Base-by-base conservation (phyloP, 92 coral and sea anemone genomes). In the Phenganax subtilis region DNA sequence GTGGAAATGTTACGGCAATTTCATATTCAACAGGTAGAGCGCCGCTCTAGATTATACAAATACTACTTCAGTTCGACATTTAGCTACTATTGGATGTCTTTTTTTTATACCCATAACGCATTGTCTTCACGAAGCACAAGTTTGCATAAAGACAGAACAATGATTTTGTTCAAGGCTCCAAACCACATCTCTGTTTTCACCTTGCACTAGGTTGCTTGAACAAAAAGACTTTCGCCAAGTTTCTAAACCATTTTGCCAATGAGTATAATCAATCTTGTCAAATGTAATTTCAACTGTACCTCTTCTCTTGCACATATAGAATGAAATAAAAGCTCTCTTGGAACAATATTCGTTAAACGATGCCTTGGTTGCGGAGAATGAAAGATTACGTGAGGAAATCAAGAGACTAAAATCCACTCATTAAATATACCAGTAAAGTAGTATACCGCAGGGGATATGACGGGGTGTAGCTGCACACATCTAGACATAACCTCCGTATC, bases 1-100 rank as follows among this genome's bases (percentile, higher is more conserved):
- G 98, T 94, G 53, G 98, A 94, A 89, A 94, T 94, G 98, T 76
- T 94, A 15, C 88, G 98, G 31, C 98, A 94, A 88, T 94, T 94
- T 59, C 98, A 94, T 69, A 94, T 94, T 51, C 98, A 94, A 67
- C 90, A 91, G 89, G 98, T 94, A 85, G 10, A 67, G 0, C 27
- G 17, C 12, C 7, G 3, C 71, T 11, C 47, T 10, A 20, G 4
- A 30, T 69, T 15, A 69, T 31, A 51, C 1, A 20, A 30, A 52
- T 1, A 7, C 55, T 59, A 29, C 1, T 14, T n/a, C 63, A 47
- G 6, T 15, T 62, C 9, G n/a, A 9, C 15, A 20, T 54, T 28
- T 75, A 44, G 53, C 9, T 68, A 27, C 6, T 16, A 60, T 25
- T 12, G 31, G 11, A 12, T 11, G 53, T 28, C 3, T 6, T 31